Evolutionary conservation across 2,888 invertebrate species (phyloP).

Genomic region (Netelia melanura): DNA sequence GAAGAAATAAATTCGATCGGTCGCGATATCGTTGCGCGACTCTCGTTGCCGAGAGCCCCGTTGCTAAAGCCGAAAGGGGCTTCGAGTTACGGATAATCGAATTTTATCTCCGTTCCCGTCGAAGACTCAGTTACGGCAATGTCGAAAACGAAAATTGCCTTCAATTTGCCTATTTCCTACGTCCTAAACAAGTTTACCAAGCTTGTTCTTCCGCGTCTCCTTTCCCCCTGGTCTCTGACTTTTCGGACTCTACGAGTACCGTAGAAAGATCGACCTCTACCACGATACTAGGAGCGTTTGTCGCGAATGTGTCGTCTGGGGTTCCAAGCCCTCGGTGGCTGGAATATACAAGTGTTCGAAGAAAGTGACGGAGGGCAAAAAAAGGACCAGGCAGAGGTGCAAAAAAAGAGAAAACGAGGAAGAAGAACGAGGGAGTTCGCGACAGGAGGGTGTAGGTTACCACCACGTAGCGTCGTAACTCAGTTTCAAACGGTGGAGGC

Average conservation of each 20-base stretch:
- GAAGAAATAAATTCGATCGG: constrained; percentile 4
- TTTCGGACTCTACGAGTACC: constrained; percentile 17
- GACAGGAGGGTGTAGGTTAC: constrained; percentile 42
- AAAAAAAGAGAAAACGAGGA: constrained; percentile 29
- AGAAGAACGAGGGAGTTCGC: constrained; percentile 57
- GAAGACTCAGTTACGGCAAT: constrained; percentile 42
- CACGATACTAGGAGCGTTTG: not conserved
- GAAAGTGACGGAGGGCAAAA: constrained; percentile 9
- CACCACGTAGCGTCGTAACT: constrained; percentile 82
- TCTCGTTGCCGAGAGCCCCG: not conserved
- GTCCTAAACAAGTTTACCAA: constrained; percentile 52
- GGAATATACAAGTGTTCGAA: constrained; percentile 35
- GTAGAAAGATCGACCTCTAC: not conserved
- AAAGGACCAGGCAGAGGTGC: no score
- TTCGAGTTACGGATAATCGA: constrained; percentile 11
- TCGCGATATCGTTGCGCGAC: not conserved
- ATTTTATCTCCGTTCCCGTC: not conserved
- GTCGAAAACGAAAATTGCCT: constrained; percentile 48
- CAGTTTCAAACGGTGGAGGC: constrained; percentile 76
- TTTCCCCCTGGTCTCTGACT: constrained; percentile 31
- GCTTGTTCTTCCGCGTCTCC: constrained; percentile 33
- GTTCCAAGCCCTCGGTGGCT: not conserved
- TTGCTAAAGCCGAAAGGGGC: constrained; percentile 7
- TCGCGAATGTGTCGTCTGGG: no score
- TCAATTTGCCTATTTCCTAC: constrained; percentile 64